Evolutionary conservation across 2,797 vertebrate genomes (phyloP).

Genomic region (Hozukius guyotensis): DNA sequence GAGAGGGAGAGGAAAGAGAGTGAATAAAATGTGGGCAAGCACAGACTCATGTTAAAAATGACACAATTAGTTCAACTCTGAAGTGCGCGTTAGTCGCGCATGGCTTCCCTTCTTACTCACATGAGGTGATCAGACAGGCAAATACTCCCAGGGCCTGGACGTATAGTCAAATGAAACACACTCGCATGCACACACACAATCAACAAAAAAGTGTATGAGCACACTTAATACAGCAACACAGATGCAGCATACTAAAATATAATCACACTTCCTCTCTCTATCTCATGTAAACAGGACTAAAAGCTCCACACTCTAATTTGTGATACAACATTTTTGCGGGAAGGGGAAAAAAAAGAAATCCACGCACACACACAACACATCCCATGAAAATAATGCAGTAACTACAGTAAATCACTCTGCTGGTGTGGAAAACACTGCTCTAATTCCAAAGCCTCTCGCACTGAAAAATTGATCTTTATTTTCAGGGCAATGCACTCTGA

Average conservation of each 20-base stretch:
- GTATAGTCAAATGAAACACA: conserved; percentile 74
- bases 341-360: not conserved
- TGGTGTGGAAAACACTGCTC: conserved; percentile 72
- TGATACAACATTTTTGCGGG: conserved; percentile 52
- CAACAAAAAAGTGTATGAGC: conserved; percentile 41
- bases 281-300: conserved; percentile 60
- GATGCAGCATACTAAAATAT: conserved; percentile 38
- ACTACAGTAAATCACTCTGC: conserved; percentile 70
- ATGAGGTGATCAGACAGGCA: conserved; percentile 82
- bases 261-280: conserved; percentile 42
- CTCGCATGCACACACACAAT: conserved; percentile 52
- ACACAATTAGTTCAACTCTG: conserved; percentile 85
- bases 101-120: conserved; percentile 79
- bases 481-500: conserved; percentile 79
- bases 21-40: conserved; percentile 76
- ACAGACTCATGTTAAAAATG: conserved; percentile 83
- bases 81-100: conserved; percentile 80
- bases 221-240: conserved; percentile 47
- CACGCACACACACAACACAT: conserved; percentile 37
- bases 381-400: conserved; percentile 65
- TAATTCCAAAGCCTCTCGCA: conserved; percentile 74
- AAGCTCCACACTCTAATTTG: conserved; percentile 61
- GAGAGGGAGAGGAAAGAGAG: conserved; percentile 68
- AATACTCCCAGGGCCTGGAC: conserved; percentile 75
- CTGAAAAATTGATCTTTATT: conserved; percentile 82